Base-by-base conservation (phyloP, 2,797 vertebrate genomes). In the Sebastes trivittatus region DNA sequence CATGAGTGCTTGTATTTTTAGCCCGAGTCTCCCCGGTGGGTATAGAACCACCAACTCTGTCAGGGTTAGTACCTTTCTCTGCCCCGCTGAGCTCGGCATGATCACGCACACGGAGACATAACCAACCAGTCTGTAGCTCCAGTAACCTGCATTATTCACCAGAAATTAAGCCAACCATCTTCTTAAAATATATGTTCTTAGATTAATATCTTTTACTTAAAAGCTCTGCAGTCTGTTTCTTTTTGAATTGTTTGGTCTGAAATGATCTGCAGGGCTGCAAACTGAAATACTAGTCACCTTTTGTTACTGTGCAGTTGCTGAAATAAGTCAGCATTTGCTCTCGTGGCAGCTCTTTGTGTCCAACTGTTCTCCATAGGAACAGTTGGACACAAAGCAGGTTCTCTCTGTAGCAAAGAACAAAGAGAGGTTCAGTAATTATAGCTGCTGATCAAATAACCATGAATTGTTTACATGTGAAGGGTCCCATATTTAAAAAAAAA, bases 121-220 rank as follows among this genome's bases (percentile, higher is more conserved):
- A 67, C 59, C 20, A 54, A 67, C 59, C 20, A 25, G 32, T 7
- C 7, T 80, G 75, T 55, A 22, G 36, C 60, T 54, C 60, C 34
- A 56, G 36, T 13, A 20, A 64, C 8, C 14, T 84, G 36, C 52
- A 77, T 84, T 54, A 87, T 87, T 86, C 46, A 83, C 46, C 5
- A 73, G 68, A 55, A 36, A 71, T 25, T 25, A 58, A 16, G 29
- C 9, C 77, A 56, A 22, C 49, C 14, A 29, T 66, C 68, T 78
- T 20, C 38, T 4, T 69, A 55, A 75, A 64, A 58, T 18, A 77
- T 34, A 80, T 52, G 74, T n/a, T 38, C 34, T 70, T 4, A 22
- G 30, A 61, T 69, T 36, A n/a, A 58, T 70, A 7, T 49, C 9
- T 66, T 72, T 58, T 7, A 59, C 63, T 65, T 74, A 5, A 80